Evolutionary conservation across 2,888 invertebrate species (phyloP).

Genomic region (Nemotelus nigrinus): DNA sequence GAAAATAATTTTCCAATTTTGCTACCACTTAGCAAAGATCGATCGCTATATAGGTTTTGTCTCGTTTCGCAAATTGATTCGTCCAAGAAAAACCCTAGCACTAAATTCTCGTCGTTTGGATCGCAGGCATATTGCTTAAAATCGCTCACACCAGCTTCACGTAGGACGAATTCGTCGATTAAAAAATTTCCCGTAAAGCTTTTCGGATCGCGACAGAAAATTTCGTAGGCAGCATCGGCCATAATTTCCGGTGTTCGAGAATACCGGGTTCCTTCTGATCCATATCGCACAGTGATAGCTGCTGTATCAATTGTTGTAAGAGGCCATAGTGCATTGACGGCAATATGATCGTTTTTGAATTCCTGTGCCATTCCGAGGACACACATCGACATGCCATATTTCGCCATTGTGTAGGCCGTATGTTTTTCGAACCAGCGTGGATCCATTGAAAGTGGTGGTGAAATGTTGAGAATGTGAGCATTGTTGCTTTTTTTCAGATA

Average conservation of each 20-base stretch:
- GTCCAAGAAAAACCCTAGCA: conserved; percentile 90
- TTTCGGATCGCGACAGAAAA: conserved; percentile 75
- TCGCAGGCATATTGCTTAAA: conserved; percentile 85
- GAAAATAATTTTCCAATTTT: conserved; percentile 76
- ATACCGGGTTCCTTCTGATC: conserved; percentile 63
- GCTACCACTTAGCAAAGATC: conserved; percentile 56
- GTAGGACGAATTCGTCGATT: conserved; percentile 91
- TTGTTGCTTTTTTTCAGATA: conserved; percentile 86
- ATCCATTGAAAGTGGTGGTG: conserved; percentile 91
- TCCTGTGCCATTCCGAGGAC: conserved; percentile 96
- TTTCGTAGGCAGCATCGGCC: conserved; percentile 62
- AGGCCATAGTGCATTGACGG: conserved; percentile 97
- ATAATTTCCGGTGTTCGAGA: conserved; percentile 64
- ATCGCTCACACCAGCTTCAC: conserved; percentile 81
- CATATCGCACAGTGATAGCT: conserved; percentile 87
- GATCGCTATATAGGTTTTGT: not conserved
- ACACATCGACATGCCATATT: conserved; percentile 99
- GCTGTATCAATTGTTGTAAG: conserved; percentile 93
- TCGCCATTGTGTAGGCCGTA: conserved; percentile 97
- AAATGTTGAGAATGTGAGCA: conserved; percentile 94
- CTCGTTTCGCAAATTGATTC: conserved; percentile 20
- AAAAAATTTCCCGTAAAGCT: conserved; percentile 87
- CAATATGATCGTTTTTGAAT: conserved; percentile 82
- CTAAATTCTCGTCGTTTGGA: conserved; percentile 74
- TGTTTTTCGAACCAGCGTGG: conserved; percentile 89